Conservation (phyloP, 2,113 vertebrate genomes). For the Chunga burmeisteri region DNA sequence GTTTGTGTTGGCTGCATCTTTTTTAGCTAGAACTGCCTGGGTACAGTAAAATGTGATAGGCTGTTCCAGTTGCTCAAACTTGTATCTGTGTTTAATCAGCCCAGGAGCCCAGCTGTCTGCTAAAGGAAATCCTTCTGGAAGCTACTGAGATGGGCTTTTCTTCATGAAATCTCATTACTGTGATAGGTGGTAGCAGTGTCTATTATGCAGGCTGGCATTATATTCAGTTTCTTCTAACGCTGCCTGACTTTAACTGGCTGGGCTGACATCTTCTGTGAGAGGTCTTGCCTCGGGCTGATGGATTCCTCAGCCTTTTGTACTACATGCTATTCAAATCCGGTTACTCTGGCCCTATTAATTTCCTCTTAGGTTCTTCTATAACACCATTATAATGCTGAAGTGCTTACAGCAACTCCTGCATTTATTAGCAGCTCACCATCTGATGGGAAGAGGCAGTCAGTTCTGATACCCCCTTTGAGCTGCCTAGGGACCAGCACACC, state of each 20-base stretch:
- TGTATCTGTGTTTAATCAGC: conserved; percentile 16
- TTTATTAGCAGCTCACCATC: neutral
- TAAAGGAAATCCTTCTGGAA: conserved; percentile 38
- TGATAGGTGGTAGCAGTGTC: conserved; percentile 23
- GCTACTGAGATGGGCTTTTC: neutral
- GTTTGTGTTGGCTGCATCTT: neutral
- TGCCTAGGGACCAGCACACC: neutral
- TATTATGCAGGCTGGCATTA: neutral
- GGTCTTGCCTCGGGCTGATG: conserved; percentile 12
- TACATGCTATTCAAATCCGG: neutral
- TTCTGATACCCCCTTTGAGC: neutral
- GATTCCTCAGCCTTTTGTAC: conserved; percentile 23
- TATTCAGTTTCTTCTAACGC: neutral
- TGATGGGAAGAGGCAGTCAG: neutral
- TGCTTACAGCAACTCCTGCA: neutral
- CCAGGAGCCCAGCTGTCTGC: neutral
- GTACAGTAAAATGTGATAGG: neutral
- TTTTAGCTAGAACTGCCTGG: neutral
- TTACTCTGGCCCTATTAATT: conserved; percentile 10
- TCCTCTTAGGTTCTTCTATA: neutral
- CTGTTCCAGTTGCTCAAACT: neutral
- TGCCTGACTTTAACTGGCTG: conserved; percentile 19
- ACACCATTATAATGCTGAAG: neutral
- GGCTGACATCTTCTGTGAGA: conserved; percentile 35
- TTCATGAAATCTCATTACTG: conserved; percentile 21